These are phyloP conservation scores for Sceliomorpha sp. DNA, from an alignment of 2,888 invertebrate genomes.

Conservation along the genomic window DNA sequence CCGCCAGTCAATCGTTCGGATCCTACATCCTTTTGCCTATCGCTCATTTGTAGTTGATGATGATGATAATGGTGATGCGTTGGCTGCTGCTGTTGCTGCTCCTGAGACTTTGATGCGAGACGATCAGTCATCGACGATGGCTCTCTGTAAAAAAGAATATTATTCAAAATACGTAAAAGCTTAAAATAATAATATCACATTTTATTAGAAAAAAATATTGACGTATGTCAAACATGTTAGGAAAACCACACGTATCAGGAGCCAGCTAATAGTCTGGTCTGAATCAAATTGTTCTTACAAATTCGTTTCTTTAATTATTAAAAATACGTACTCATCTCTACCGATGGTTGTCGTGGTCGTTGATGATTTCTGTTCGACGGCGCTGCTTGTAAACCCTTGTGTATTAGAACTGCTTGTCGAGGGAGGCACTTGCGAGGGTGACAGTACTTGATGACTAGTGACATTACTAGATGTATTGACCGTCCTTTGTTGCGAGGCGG, in stretches of 20 bases:
- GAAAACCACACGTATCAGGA: too few species aligned
- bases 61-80: slow-evolving; percentile 55
- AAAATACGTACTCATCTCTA: slow-evolving; percentile 34
- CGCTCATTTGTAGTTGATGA: slow-evolving; percentile 43
- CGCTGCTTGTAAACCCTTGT: slow-evolving; percentile 47
- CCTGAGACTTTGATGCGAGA: slow-evolving; percentile 30
- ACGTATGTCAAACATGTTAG: too few species aligned
- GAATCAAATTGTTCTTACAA: too few species aligned
- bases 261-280: too few species aligned
- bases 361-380: slow-evolving; percentile 54
- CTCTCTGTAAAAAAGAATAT: slow-evolving; percentile 33
- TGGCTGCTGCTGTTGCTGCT: slow-evolving; percentile 36
- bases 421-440: slow-evolving; percentile 52
- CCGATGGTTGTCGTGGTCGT: slow-evolving; percentile 29
- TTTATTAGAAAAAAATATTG: too few species aligned
- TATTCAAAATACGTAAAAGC: neutral
- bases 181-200: neutral
- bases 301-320: too few species aligned
- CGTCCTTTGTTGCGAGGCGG: slow-evolving; percentile 36
- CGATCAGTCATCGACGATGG: slow-evolving; percentile 34
- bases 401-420: slow-evolving; percentile 36
- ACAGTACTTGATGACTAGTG: slow-evolving; percentile 51
- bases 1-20: slow-evolving; percentile 37
- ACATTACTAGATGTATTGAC: slow-evolving; percentile 35
- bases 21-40: slow-evolving; percentile 40